phyloP scores from a whole-genome alignment of 2,113 vertebrate species.

The Pica pica region DNA sequence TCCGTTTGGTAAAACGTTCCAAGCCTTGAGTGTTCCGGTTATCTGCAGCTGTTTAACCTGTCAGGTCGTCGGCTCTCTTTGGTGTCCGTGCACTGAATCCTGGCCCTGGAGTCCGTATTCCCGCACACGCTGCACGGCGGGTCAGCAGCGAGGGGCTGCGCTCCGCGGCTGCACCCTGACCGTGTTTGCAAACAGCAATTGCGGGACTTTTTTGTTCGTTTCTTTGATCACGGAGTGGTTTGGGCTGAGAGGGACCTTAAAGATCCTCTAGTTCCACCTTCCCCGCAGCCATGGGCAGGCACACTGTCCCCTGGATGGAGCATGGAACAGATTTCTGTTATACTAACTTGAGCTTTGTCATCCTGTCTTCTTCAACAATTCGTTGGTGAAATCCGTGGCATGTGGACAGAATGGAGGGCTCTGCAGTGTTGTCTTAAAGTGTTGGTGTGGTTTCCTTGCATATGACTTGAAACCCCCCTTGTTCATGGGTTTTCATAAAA shows the following conservation, averaged over 20 bases:
- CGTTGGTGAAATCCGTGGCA: conserved; percentile 80
- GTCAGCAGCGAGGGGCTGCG: background rate
- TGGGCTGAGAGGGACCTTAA: too few relatives aligned
- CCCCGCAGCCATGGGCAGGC: too few relatives aligned
- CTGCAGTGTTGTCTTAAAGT: conserved; percentile 74
- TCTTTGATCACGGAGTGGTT: background rate
- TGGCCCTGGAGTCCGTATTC: accelerated
- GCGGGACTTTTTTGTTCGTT: background rate
- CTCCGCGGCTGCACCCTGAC: accelerated
- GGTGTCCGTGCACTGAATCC: accelerated
- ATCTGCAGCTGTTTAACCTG: accelerated
- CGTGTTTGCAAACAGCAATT: accelerated
- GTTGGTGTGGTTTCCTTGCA: conserved; percentile 79
- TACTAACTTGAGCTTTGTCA: conserved; percentile 67
- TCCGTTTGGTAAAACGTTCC: accelerated
- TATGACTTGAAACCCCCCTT: conserved; percentile 72
- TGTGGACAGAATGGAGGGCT: conserved; percentile 81
- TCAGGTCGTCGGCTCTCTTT: accelerated
- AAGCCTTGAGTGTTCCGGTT: accelerated
- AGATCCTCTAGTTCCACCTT: background rate
- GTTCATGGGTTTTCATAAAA: conserved; percentile 71
- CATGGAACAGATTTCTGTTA: too few relatives aligned
- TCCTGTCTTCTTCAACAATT: conserved; percentile 59
- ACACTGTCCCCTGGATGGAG: background rate
- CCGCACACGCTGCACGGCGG: accelerated